These are phyloP conservation scores for Hemitrygon akajei DNA, from an alignment of 2,797 vertebrate genomes.

Conservation along the genomic window DNA sequence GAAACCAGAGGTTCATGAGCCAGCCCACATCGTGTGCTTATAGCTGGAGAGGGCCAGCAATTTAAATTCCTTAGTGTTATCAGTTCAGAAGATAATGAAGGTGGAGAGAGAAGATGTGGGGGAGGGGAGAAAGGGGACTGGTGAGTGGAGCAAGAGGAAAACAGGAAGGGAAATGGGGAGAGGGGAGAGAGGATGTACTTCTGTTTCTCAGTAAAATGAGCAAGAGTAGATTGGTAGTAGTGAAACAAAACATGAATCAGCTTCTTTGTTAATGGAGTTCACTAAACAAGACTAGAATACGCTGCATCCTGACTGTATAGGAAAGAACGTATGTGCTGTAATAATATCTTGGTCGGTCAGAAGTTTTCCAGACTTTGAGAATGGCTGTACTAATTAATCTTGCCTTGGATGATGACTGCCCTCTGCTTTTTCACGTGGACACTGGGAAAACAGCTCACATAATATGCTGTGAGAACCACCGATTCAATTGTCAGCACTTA, in stretches of 20 bases:
- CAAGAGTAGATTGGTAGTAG: background rate
- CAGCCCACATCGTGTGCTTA: no score
- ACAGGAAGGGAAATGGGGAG: constrained; percentile 27
- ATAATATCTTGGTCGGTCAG: background rate
- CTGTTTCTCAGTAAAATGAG: background rate
- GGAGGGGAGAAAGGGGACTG: no score
- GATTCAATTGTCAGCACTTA: background rate
- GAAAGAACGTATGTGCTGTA: background rate
- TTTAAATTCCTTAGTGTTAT: no score
- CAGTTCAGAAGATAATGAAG: no score
- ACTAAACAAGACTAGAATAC: background rate
- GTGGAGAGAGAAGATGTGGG: no score
- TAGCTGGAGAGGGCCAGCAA: no score
- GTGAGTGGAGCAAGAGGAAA: no score
- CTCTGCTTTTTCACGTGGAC: background rate
- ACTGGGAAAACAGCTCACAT: background rate
- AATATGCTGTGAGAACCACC: background rate
- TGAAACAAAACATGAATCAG: background rate
- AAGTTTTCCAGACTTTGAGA: background rate
- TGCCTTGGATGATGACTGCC: background rate
- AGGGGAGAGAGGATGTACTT: background rate
- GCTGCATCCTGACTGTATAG: background rate
- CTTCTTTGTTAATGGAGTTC: background rate
- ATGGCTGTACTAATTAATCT: background rate
- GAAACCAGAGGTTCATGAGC: no score